phyloP scores from a whole-genome alignment of 1,140 invertebrate genomes.

The Brachionus paranguensis region DNA sequence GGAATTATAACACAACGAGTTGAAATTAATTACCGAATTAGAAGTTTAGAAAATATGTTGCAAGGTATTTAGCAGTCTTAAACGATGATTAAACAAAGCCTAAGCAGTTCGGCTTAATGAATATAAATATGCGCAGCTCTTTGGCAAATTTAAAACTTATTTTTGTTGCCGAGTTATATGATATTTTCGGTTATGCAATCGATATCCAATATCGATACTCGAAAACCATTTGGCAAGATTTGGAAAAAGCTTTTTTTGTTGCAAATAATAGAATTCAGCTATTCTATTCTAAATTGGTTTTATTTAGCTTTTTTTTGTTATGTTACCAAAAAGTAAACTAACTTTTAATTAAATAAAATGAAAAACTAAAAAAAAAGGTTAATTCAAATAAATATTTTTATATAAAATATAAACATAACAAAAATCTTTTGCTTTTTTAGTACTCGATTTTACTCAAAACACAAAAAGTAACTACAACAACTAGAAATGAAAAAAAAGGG shows the following conservation, averaged over 20 bases:
- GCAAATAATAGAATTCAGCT: background rate
- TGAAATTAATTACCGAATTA: constrained; percentile 38
- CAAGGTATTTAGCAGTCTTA: constrained; percentile 15
- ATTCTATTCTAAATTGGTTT: constrained; percentile 34
- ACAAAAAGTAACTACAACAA: constrained; percentile 33
- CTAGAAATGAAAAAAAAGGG: background rate
- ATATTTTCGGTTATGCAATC: background rate
- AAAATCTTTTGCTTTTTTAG: constrained; percentile 26
- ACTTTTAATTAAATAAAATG: constrained; percentile 34
- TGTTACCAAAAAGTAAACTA: constrained; percentile 31
- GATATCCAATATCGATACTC: background rate
- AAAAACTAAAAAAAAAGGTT: constrained; percentile 33
- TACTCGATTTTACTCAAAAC: background rate
- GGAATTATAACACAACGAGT: constrained; percentile 29
- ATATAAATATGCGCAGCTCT: background rate
- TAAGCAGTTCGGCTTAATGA: background rate
- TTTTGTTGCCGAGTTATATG: background rate
- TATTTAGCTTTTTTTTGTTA: background rate
- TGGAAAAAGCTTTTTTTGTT: background rate
- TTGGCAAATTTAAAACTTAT: background rate
- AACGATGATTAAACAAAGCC: constrained; percentile 18
- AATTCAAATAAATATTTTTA: constrained; percentile 37
- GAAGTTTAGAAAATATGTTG: constrained; percentile 7
- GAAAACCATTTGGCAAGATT: background rate
- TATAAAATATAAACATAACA: constrained; percentile 30